These are phyloP conservation scores for Tridacna crocea DNA, from an alignment of 2,888 invertebrate species.

Conservation along the genomic window DNA sequence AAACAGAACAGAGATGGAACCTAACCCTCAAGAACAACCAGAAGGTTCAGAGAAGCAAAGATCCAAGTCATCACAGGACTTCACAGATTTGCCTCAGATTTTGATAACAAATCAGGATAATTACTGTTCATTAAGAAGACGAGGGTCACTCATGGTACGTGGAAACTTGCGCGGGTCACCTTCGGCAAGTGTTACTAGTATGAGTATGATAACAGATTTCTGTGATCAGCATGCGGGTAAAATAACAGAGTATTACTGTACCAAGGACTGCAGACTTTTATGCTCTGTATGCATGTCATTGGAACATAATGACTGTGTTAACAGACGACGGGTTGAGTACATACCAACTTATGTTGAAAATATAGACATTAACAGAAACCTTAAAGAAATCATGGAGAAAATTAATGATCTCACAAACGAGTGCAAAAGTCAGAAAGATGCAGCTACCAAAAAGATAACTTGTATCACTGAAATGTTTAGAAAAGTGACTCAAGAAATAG, in stretches of 20 bases:
- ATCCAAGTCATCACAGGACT: not conserved
- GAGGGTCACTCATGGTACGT: not conserved
- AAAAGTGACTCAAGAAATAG: slow-evolving; percentile 1
- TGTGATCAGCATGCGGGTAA: slow-evolving; percentile 12
- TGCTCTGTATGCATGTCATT: slow-evolving; percentile 19
- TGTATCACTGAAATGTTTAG: not conserved
- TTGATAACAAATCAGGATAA: not conserved
- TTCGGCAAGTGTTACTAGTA: not conserved
- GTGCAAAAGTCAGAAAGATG: slow-evolving; percentile 3
- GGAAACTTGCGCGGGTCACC: not conserved
- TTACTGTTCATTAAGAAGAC: not conserved
- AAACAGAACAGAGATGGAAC: not conserved
- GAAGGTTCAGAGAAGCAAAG: not conserved
- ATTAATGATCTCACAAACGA: slow-evolving; percentile 1
- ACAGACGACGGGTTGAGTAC: not conserved
- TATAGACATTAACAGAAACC: not conserved
- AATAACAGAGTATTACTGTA: slow-evolving; percentile 15
- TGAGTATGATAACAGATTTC: not conserved
- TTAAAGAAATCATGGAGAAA: not conserved
- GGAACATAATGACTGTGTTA: not conserved
- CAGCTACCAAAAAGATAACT: not conserved
- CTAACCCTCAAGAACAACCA: not conserved
- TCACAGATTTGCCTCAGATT: not conserved
- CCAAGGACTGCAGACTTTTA: not conserved
- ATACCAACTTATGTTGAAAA: not conserved